Evolutionary conservation across 2,797 vertebrate genomes (phyloP).

Genomic region (Sparus aurata): DNA sequence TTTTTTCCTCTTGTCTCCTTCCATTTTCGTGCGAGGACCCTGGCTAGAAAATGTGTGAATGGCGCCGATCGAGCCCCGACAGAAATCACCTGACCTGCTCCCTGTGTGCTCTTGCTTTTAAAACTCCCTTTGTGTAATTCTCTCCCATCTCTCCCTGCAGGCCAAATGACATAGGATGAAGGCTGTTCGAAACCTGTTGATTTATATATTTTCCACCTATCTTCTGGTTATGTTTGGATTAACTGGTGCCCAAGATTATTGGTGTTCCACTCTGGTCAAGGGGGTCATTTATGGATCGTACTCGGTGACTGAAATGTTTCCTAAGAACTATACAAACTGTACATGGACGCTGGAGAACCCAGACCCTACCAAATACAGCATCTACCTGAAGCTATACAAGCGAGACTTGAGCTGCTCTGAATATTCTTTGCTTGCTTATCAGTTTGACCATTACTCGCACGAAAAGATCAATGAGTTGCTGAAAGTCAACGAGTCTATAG

Average conservation of each 20-base stretch:
- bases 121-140: slow-evolving; percentile 80
- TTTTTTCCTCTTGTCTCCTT: slow-evolving; percentile 4
- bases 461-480: slow-evolving; percentile 99
- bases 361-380: slow-evolving; percentile 99
- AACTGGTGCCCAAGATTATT: slow-evolving; percentile 99
- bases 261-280: slow-evolving; percentile 99
- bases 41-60: slow-evolving; percentile 55
- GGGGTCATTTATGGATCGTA: slow-evolving; percentile 99
- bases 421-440: slow-evolving; percentile 98
- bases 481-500: slow-evolving; percentile 97
- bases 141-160: slow-evolving; percentile 91
- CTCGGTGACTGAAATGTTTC: slow-evolving; percentile 99
- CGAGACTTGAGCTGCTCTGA: slow-evolving; percentile 98
- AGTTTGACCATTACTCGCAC: slow-evolving; percentile 99
- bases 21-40: slow-evolving; percentile 39
- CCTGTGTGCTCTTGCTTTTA: slow-evolving; percentile 39
- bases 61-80: slow-evolving; percentile 36
- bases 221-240: slow-evolving; percentile 99
- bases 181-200: slow-evolving; percentile 99
- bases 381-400: slow-evolving; percentile 99
- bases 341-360: slow-evolving; percentile 99
- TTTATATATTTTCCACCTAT: slow-evolving; percentile 99
- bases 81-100: slow-evolving; percentile 41
- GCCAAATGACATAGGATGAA: slow-evolving; percentile 99
- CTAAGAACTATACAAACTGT: slow-evolving; percentile 99